A percentile compares a stretch with the other conserved stretches of the same genome.
These are phyloP conservation scores for Drosophila tristis DNA, from an alignment of 1,140 invertebrate species.

Conservation along the genomic window DNA sequence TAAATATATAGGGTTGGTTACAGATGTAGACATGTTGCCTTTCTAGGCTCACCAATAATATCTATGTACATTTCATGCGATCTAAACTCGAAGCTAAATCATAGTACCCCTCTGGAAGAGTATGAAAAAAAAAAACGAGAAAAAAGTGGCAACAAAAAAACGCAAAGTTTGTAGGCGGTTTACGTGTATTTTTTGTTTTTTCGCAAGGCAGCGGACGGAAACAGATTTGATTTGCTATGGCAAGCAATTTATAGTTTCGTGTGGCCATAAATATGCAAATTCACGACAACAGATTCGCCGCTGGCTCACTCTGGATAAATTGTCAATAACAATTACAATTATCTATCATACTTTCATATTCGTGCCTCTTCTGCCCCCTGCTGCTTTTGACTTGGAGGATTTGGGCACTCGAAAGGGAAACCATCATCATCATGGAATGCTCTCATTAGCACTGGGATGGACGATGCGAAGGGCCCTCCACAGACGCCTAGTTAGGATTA, in stretches of 20 bases:
- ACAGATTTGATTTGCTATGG: slow-evolving; percentile 33
- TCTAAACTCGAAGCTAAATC: too few relatives aligned
- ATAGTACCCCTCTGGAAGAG: too few relatives aligned
- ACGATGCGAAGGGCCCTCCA: slow-evolving; percentile 1
- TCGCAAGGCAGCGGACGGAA: slow-evolving; percentile 42
- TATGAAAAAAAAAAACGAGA: too few relatives aligned
- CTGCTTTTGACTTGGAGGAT: slow-evolving; percentile 3
- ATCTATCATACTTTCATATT: too few relatives aligned
- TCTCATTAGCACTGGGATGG: slow-evolving; percentile 33
- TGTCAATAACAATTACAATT: slow-evolving; percentile 51
- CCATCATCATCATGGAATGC: slow-evolving; percentile 44
- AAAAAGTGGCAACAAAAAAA: too few relatives aligned
- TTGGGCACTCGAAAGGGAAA: slow-evolving; percentile 20
- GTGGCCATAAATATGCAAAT: slow-evolving; percentile 58
- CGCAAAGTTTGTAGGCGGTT: slow-evolving; percentile 56
- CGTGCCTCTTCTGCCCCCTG: too few relatives aligned
- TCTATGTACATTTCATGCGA: too few relatives aligned
- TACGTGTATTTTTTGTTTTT: slow-evolving; percentile 1
- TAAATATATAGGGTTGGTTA: too few relatives aligned
- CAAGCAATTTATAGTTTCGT: slow-evolving; percentile 52
- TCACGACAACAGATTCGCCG: slow-evolving; percentile 21
- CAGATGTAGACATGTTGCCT: too few relatives aligned
- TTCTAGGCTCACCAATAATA: too few relatives aligned
- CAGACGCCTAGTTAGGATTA: slow-evolving; percentile 38
- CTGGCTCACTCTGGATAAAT: slow-evolving; percentile 38